Base-by-base conservation (phyloP, 2,113 vertebrate species). In the Callopanchax toddi region DNA sequence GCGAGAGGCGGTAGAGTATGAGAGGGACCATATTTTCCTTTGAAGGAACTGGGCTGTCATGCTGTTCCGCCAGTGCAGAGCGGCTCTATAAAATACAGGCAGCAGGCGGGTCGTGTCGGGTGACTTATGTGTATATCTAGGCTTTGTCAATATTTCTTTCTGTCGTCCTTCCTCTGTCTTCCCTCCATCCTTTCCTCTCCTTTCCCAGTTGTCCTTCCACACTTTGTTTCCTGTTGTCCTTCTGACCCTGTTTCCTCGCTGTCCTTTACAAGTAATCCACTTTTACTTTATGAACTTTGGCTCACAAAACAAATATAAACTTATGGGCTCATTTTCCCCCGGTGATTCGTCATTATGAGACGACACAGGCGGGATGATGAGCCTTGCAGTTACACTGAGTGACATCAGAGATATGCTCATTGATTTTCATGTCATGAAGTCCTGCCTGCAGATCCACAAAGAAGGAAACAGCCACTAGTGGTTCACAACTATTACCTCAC, bases 101-200 rank as follows among this genome's bases (percentile, higher is more conserved):
- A 84, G 84, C 82, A 70, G 89, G 84, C 87, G 65, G 90, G 83
- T 90, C 87, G 84, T 87, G 85, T 76, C 81, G 71, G 86, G 89
- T 93, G 93, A 94, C 92, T 92, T 92, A 93, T 92, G 91, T 92
- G 90, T 93, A 89, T 93, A 92, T 91, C 89, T 87, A 88, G 86
- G 85, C 86, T 93, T 88, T 92, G 91, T 92, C 92, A 93, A 93
- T 93, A 93, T 92, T 91, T 93, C 91, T 92, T 91, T 89, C 92
- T 91, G 88, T 86, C 90, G 82, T 82, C 78, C 82, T 85, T 82
- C 79, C 85, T 82, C 71, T 78, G 50, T 62, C 67, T 61, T 79
- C 62, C 61, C 68, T 58, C 81, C 60, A 63, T 76, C 68, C 57
- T 60, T 61, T 59, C 29, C 70, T 67, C 52, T 36, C 39, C 49